Evolutionary conservation across 1,140 invertebrate species (phyloP), one percentile per base, ranked within the genome.

Genomic region (Panonychus citri): DNA sequence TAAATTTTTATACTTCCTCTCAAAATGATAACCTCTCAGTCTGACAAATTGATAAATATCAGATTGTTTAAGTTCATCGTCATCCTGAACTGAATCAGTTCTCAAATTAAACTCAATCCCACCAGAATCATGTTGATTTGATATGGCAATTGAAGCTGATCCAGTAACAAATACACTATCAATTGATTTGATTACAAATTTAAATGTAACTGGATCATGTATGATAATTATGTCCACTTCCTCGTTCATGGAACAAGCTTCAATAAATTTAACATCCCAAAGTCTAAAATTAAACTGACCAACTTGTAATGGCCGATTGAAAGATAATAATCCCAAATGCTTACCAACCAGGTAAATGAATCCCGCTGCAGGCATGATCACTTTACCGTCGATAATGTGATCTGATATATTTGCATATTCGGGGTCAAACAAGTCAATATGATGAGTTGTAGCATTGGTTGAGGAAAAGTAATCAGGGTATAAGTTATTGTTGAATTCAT

Each of bases 311-410:
- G 13, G 13, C 7, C 39, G 13, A 40, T n/a, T n/a, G 19, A 17
- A 40, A 13, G 13, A 3, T 13, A 40, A n/a, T 40, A 17, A n/a
- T 17, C 39, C 39, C 13, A 40, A n/a, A 40, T 40, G 39, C 39
- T 40, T 40, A n/a, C 39, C 39, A 7, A 40, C 74, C 48, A 76
- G 60, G 10, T 69, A 51, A 59, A 76, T 63, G 61, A 76, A 74
- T 25, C 75, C 75, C 46, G 75, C 74, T 21, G 74, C 75, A 39
- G 75, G 75, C 59, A 70, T 77, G 17, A 76, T 59, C 25, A 75
- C 68, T 54, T 74, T 65, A 3, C 75, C 75, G 65, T 76, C 75
- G 58, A 76, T 75, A 55, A 62, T 64, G 63, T 76, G 75, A 60
- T 71, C 75, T 56, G 68, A 62, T 56, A 64, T 70, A 60, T 69